Base-by-base conservation (phyloP, 2,113 vertebrate genomes). In the Tapirus terrestris region DNA sequence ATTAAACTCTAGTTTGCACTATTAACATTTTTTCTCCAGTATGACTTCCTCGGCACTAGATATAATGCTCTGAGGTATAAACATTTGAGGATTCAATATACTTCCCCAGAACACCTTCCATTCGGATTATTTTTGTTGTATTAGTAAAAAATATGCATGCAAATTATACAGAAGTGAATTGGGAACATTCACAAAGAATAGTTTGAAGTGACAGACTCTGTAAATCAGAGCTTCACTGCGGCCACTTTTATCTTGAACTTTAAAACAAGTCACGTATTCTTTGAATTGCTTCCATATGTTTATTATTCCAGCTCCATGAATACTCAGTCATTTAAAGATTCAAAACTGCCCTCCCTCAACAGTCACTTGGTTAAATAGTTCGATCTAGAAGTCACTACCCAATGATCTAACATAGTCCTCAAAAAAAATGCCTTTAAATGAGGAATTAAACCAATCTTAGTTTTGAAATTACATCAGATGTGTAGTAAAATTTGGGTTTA, bases 201-300 rank as follows among this genome's bases (percentile, higher is more conserved):
- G 31, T 56, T 17, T 56, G 20, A 92, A 61, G 2, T 31, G 39
- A 96, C 36, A 23, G 2, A 20, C 5, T 91, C 43, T 65, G 31
- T 77, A 65, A 76, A 23, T 20, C 23, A 82, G 12, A 86, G 6
- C 39, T 89, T 95, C 21, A 84, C 39, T 70, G 8, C 17, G 96
- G 53, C 14, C 48, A 95, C 77, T 96, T 97, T 10, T 33, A 76
- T 85, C 96, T 85, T 94, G 58, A 92, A 48, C 58, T 94, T 92
- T 88, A 90, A 96, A 94, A 91, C 60, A 68, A 23, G 8, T 84
- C 60, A 27, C 5, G 33, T 58, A 43, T 80, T 76, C 39, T 65
- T n/a, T 95, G 43, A 92, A 82, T 67, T 70, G 12, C 25, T 43
- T 72, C 45, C 23, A 9, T 70, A 58, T 72, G 45, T 63, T 70